phyloP scores from a whole-genome alignment of 2,888 invertebrate species.

The Sinhomidia bicolor region DNA sequence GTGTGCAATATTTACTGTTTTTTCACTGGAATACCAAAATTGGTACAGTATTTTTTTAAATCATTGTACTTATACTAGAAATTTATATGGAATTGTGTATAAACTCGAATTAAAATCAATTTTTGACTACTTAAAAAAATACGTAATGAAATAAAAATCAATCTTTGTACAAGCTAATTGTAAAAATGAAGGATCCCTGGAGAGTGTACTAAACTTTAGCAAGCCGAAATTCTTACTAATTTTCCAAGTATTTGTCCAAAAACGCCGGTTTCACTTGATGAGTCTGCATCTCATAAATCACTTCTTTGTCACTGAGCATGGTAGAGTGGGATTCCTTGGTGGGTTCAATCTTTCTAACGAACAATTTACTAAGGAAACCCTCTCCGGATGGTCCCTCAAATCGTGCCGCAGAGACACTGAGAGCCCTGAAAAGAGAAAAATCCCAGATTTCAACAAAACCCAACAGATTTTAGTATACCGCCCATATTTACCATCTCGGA shows the following conservation, averaged over 20 bases:
- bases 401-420: slow-evolving; percentile 73
- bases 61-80: too few species aligned
- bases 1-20: slow-evolving; percentile 87
- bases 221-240: slow-evolving; percentile 90
- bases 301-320: slow-evolving; percentile 97
- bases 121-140: too few species aligned
- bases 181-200: too few species aligned
- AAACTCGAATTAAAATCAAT: too few species aligned
- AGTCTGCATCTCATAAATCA: slow-evolving; percentile 96
- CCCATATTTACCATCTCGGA: background rate
- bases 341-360: slow-evolving; percentile 95
- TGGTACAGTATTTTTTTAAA: background rate
- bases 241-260: slow-evolving; percentile 91
- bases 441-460: background rate
- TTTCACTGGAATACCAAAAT: slow-evolving; percentile 85
- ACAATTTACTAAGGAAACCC: slow-evolving; percentile 93
- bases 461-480: background rate
- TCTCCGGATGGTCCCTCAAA: slow-evolving; percentile 82
- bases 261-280: slow-evolving; percentile 96
- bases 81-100: too few species aligned
- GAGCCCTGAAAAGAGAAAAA: slow-evolving; percentile 66
- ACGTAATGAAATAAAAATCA: too few species aligned
- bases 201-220: slow-evolving; percentile 59
- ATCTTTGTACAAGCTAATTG: too few species aligned
- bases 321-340: slow-evolving; percentile 98